Base-by-base conservation (phyloP, 1,140 invertebrate species). In the Hylaeus volcanicus region DNA sequence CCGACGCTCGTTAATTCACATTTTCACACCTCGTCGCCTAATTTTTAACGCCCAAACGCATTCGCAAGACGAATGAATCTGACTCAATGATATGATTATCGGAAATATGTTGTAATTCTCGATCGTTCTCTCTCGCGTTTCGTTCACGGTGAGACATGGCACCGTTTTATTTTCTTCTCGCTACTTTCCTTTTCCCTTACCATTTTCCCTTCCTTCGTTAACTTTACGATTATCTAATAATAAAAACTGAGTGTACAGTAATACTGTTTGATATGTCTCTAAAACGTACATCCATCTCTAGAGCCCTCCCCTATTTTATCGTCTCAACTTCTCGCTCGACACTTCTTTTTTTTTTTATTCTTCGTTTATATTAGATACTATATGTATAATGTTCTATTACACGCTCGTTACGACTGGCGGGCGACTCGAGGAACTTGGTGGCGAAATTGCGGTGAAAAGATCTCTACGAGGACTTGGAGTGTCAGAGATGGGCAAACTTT, bases 241-340 rank as follows among this genome's bases (percentile, higher is more conserved):
- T 89, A 88, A 88, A 58, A 92, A 90, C 88, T 83, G 90, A 91
- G 88, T 89, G 88, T 90, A 91, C 91, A 90, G 87, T 92, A 92
- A 93, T 92, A 92, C 92, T 92, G 91, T 87, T 92, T 92, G 92
- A 93, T 93, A 93, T 93, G 92, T 93, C 82, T 91, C 88, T 91
- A 91, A 74, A 83, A 91, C 86, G 85, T 91, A 91, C 81, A 85
- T 85, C 86, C 74, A 86, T 79, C 60, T 73, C 39, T 84, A 85
- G 82, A 51, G 53, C 51, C n/a, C 73, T 45, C 45, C 39, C 53
- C 68, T 79, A 0, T 75, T 86, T 63, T 72, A 66, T 82, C 43
- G 37, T 60, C 61, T 70, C 66, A 14, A 3, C 51, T 26, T 76
- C 66, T 45, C 15, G 26, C 41, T 53, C 39, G n/a, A 43, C 60